Base-by-base conservation (phyloP, 2,113 vertebrate genomes). In the Aramus guarauna region DNA sequence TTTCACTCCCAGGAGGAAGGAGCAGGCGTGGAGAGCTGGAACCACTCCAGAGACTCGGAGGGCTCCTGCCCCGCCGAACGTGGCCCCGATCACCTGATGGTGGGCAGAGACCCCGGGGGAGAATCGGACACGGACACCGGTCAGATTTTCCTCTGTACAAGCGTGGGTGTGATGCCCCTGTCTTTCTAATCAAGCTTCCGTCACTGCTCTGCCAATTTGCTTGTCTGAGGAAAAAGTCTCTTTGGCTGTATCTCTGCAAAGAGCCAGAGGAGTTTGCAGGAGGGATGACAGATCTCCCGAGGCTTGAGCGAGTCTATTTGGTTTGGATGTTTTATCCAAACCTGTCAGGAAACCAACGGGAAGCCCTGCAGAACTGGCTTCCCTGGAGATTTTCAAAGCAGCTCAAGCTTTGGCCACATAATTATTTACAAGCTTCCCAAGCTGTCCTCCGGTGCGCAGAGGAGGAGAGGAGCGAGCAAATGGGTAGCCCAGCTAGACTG, bases 1-100 rank as follows among this genome's bases (percentile, higher is more conserved):
- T 99, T 98, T 96, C 99, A 99, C 79, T 99, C 99, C 15, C 99
- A 99, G 90, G 99, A 99, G 9, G 99, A 99, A 82, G 97, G 88
- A 59, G 98, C 95, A 26, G 86, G 94, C 6, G 26, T 83, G 4
- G 97, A 97, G 53, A 86, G 62, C 5, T 98, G 98, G 74, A 96
- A 96, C 68, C 86, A 92, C 60, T 60, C 90, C 91, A 92, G 94
- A 85, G 98, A 98, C 34, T 21, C 47, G 0, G 94, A 94, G 30
- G 63, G 89, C 8, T 97, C 97, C 9, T 85, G 97, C 56, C 93
- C 91, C 12, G 45, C 77, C 1, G 98, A 98, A 83, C 90, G n/a
- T 21, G 53, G 77, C 96, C 96, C 95, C 1, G 97, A 98, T 6
- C 89, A 88, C 92, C 96, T 91, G 64, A 60, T 79, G 3, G 74